phyloP scores from a whole-genome alignment of 2,888 invertebrate genomes.

The Drosophila neonasuta region DNA sequence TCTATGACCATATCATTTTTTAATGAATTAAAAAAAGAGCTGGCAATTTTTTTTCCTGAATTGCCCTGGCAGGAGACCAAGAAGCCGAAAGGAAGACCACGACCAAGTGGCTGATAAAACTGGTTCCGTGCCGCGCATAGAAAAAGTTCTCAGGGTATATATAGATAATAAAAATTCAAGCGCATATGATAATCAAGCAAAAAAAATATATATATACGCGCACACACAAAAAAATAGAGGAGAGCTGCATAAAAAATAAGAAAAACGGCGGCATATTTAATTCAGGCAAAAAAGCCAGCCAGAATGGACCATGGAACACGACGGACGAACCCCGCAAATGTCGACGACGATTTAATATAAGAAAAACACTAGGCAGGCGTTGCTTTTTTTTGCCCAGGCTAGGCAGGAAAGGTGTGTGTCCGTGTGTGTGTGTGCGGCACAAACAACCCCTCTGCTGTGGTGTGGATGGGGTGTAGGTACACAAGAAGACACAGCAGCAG shows the following conservation, averaged over 20 bases:
- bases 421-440: constrained; percentile 56
- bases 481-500: constrained; percentile 6
- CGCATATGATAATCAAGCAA: constrained; percentile 78
- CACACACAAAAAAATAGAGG: constrained; percentile 24
- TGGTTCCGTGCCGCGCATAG: constrained; percentile 70
- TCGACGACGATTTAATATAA: constrained; percentile 78
- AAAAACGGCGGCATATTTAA: constrained; percentile 66
- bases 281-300: constrained; percentile 69
- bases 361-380: constrained; percentile 73
- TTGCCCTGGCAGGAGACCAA: constrained; percentile 71
- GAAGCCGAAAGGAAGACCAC: constrained; percentile 57
- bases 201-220: not conserved
- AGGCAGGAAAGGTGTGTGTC: constrained; percentile 51
- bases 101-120: constrained; percentile 73
- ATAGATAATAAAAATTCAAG: constrained; percentile 80
- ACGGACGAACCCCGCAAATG: constrained; percentile 40
- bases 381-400: constrained; percentile 36
- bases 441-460: constrained; percentile 66
- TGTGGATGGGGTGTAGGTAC: constrained; percentile 66
- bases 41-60: constrained; percentile 41
- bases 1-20: constrained; percentile 62
- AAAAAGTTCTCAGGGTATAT: constrained; percentile 82
- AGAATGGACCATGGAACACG: constrained; percentile 42
- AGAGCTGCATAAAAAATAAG: constrained; percentile 40
- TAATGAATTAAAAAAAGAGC: constrained; percentile 57